Base-by-base conservation (phyloP, 2,888 invertebrate species). In the Agonopterix heracliana region DNA sequence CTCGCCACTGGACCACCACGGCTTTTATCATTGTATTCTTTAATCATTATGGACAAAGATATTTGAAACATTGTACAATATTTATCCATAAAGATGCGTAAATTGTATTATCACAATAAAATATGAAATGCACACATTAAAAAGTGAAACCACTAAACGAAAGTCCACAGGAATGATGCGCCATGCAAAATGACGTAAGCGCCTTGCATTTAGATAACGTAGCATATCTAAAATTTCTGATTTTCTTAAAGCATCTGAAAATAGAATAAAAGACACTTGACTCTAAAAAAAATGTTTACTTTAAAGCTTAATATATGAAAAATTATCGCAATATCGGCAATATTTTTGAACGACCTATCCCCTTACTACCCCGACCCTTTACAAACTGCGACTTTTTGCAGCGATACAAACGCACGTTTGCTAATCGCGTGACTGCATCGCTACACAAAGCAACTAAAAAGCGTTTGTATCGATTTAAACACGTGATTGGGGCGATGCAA, bases 91-190 rank as follows among this genome's bases (percentile, higher is more conserved):
- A 13, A 48, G 41, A 35, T 48, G 48, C 1, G 48, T 45, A 14
- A 48, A 48, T 34, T 48, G 48, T 41, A 48, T 41, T 8, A 48
- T 34, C 9, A 48, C 48, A 34, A 48, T 48, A 14, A 48, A 48
- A 14, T 48, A 48, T 1, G 48, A 40, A 12, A 45, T 45, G 34
- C 48, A 48, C 9, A 48, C 12, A 14, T 41, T 41, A 13, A 48
- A 40, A 1, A 48, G 40, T 2, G 48, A 44, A 38, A 45, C 9
- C 9, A 45, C 34, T n/a, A 44, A 41, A 11, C 35, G 40, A 12
- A 48, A 10, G 11, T 48, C 48, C 13, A 34, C 40, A 3, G 48
- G 48, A 14, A 48, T 45, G 34, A 48, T 44, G 7, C 48, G 48
- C 35, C 38, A 34, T 26, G 44, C 41, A 9, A 41, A 34, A 10